Evolutionary conservation across 2,888 invertebrate species (phyloP).

Genomic region (Chaitophorus viminalis): DNA sequence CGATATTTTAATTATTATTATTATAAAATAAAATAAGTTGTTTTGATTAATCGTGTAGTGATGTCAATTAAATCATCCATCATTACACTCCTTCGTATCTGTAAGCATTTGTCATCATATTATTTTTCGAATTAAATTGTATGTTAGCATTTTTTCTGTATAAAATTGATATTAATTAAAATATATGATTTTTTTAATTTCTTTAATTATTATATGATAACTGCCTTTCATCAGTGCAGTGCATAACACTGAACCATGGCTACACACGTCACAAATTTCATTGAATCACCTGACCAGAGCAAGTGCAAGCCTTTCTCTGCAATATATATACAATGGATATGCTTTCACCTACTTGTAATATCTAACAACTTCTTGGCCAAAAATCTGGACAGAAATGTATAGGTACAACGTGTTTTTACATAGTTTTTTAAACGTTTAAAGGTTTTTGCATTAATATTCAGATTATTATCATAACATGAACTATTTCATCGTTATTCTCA

Average conservation of each 20-base stretch:
- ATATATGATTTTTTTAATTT: not conserved
- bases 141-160: not conserved
- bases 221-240: not conserved
- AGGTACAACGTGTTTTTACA: not conserved
- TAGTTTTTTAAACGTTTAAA: conserved; percentile 14
- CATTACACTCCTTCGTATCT: not conserved
- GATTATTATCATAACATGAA: conserved; percentile 14
- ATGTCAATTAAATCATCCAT: not conserved
- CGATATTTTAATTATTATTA: not conserved
- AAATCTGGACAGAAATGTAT: conserved; percentile 1
- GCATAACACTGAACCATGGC: conserved; percentile 11
- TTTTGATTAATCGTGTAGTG: not conserved
- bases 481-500: conserved; percentile 18
- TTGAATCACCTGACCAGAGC: conserved; percentile 30
- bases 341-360: conserved; percentile 56
- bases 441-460: conserved; percentile 28
- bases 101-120: not conserved
- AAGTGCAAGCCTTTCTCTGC: conserved; percentile 48
- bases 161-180: not conserved
- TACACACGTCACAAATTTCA: conserved; percentile 56
- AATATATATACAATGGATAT: conserved; percentile 3
- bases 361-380: conserved; percentile 21
- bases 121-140: not conserved
- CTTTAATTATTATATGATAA: not conserved
- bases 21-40: not conserved